Base-by-base conservation (phyloP, 2,113 vertebrate species). In the Eudorcas thomsonii region DNA sequence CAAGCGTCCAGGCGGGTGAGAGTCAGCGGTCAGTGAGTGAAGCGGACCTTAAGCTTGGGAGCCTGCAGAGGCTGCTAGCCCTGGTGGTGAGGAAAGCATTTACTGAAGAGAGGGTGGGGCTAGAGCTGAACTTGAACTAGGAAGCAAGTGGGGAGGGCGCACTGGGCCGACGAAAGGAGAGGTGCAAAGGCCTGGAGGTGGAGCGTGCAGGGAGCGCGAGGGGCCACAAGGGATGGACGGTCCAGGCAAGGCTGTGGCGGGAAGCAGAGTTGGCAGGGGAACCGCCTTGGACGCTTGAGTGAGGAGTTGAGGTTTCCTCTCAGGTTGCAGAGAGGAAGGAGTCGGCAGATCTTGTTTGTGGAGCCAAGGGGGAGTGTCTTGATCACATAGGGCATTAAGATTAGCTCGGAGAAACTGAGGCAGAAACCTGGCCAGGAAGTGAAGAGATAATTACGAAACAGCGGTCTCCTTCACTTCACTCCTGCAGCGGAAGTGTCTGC, bases 331-430 rank as follows among this genome's bases (percentile, higher is more conserved):
- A 50, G 71, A 33, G 28, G 16, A 85, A 33, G 28, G 16, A 85
- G 48, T 28, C 45, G 28, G 57, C 60, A 55, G 52, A 36, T n/a
- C 94, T 28, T 57, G 67, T 93, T 77, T 88, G 87, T 87, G 36
- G 11, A 97, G 86, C 39, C 36, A 62, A 93, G 78, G 90, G 78
- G 83, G 92, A 85, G 81, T 80, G 59, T 78, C 77, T 97, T 87
- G 45, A 71, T 64, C 14, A 4, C 13, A 6, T 43, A 50, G 2
- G 26, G 30, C 28, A 25, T 92, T 80, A 23, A 85, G 50, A 83
- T 90, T 81, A 88, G 54, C 36, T 94, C 13, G 36, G 85, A 74
- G 92, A 96, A 97, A 92, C 64, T 43, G 64, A 96, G 90, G 95
- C 26, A 25, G 57, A 83, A 94, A 43, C 33, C 2, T 10, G 54